Percentiles rank a stretch among this genome's conserved stretches.
Conservation (phyloP, 2,113 vertebrate genomes). For the Aptenodytes patagonicus region DNA sequence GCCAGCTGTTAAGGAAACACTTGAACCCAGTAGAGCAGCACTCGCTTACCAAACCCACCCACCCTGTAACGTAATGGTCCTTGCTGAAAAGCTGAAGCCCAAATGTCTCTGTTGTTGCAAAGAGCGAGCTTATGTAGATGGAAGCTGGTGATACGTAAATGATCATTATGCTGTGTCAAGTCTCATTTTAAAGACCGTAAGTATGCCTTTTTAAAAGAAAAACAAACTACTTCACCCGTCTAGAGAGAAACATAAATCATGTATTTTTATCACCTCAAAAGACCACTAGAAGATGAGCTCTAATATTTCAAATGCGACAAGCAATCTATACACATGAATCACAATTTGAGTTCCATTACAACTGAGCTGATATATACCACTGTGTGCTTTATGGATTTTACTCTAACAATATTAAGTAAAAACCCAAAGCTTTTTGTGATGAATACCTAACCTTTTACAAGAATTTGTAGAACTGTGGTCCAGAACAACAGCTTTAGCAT, state of each 20-base stretch:
- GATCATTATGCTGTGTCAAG: conserved; percentile 64
- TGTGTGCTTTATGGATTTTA: conserved; percentile 40
- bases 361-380: conserved; percentile 20
- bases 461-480: background rate
- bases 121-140: background rate
- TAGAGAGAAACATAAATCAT: conserved; percentile 70
- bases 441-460: conserved; percentile 16
- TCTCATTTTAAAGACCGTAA: conserved; percentile 72
- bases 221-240: conserved; percentile 60
- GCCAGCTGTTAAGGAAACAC: background rate
- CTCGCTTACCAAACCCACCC: background rate
- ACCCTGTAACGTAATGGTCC: background rate
- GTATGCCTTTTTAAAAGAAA: conserved; percentile 69
- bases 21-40: background rate
- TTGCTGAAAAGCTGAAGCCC: background rate
- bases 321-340: conserved; percentile 71
- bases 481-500: background rate
- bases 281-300: conserved; percentile 68
- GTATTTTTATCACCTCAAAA: conserved; percentile 69
- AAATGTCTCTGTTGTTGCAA: background rate
- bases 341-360: conserved; percentile 62
- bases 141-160: conserved; percentile 25
- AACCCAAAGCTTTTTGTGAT: background rate
- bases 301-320: conserved; percentile 77
- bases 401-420: conserved; percentile 39